Evolutionary conservation across 2,888 invertebrate genomes (phyloP).

Genomic region (Dicycla oo): DNA sequence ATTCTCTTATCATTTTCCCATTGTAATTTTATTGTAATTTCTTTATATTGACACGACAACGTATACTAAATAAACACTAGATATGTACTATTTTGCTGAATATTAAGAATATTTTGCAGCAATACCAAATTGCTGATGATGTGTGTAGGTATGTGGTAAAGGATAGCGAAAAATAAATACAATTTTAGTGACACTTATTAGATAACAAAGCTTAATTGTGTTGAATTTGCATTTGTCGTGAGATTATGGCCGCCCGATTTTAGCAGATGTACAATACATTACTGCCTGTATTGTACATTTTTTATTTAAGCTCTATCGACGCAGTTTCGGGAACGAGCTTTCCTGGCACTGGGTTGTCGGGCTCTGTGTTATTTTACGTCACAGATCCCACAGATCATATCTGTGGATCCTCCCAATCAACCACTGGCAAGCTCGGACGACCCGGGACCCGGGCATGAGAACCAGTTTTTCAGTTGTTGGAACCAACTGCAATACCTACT

Average conservation of each 20-base stretch:
- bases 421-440: neutral
- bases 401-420: neutral
- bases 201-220: neutral
- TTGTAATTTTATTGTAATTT: slow-evolving; percentile 2
- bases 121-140: slow-evolving; percentile 8
- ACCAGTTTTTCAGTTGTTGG: slow-evolving; percentile 1
- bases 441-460: neutral
- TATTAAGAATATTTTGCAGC: slow-evolving; percentile 8
- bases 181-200: neutral
- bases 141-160: neutral
- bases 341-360: slow-evolving; percentile 17
- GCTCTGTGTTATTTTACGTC: slow-evolving; percentile 5
- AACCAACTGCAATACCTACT: neutral
- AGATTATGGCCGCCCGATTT: neutral
- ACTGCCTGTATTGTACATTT: no score
- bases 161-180: neutral
- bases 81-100: slow-evolving; percentile 19
- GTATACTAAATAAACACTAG: neutral
- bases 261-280: no score
- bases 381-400: no score
- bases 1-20: neutral
- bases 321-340: neutral
- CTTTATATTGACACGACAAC: neutral
- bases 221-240: slow-evolving; percentile 3
- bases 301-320: neutral